A percentile compares a stretch with the other conserved stretches of the same genome.
phyloP scores from a whole-genome alignment of 2,888 invertebrate genomes.

The Ormyrus thymus region DNA sequence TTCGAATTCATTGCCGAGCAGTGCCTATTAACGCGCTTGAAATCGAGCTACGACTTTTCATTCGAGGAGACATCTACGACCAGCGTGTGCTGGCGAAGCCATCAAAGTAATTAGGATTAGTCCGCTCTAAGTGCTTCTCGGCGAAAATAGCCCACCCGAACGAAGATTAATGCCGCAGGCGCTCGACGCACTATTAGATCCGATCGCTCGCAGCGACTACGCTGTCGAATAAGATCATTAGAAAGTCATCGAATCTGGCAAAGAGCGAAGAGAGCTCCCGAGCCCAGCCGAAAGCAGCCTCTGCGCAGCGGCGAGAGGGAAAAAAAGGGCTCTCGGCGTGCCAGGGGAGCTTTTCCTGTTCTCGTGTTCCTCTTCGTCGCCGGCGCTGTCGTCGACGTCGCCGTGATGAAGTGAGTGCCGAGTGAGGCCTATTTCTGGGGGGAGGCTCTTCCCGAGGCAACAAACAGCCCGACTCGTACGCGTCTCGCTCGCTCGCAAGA shows the following conservation, averaged over 20 bases:
- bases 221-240: slow-evolving; percentile 17
- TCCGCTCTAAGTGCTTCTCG: not conserved
- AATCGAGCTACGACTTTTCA: not conserved
- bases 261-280: not conserved
- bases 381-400: slow-evolving; percentile 56
- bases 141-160: not conserved
- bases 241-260: slow-evolving; percentile 23
- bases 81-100: too few species aligned
- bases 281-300: slow-evolving; percentile 58
- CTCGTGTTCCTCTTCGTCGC: slow-evolving; percentile 25
- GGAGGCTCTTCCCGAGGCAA: slow-evolving; percentile 56
- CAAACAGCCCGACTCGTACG: slow-evolving; percentile 69
- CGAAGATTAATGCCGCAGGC: slow-evolving; percentile 31
- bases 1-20: not conserved
- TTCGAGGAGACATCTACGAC: not conserved
- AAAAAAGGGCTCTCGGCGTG: slow-evolving; percentile 54
- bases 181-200: slow-evolving; percentile 18
- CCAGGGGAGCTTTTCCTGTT: not conserved
- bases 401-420: slow-evolving; percentile 71
- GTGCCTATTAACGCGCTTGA: not conserved
- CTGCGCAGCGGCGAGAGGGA: not conserved
- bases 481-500: slow-evolving; percentile 57
- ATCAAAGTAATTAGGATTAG: slow-evolving; percentile 14
- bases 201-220: not conserved
- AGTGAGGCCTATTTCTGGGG: slow-evolving; percentile 72